These are phyloP conservation scores for Phoeniculus purpureus DNA, from an alignment of 2,797 vertebrate species.

Conservation along the genomic window DNA sequence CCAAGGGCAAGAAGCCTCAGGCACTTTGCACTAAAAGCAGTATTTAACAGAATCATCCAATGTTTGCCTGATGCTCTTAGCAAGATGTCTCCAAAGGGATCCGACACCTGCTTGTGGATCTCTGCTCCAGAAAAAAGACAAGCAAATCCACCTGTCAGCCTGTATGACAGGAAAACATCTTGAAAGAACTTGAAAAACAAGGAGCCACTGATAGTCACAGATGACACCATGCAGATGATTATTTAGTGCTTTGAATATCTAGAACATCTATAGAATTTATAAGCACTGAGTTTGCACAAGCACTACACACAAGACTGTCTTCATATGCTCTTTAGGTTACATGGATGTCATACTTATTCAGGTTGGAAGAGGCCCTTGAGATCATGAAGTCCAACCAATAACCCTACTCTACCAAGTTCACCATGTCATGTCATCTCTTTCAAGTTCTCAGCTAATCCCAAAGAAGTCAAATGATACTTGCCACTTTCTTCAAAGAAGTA, in stretches of 20 bases:
- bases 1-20: background rate
- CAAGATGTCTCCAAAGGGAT: conserved; percentile 5
- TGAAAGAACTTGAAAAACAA: conserved; percentile 37
- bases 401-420: too few relatives aligned
- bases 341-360: background rate
- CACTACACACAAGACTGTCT: background rate
- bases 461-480: conserved; percentile 76
- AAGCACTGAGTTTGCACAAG: background rate
- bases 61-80: background rate
- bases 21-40: background rate
- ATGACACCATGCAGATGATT: conserved; percentile 6
- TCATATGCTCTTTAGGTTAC: background rate
- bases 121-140: background rate
- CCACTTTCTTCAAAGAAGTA: conserved; percentile 95
- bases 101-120: background rate
- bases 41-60: background rate
- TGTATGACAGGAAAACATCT: background rate
- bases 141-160: conserved; percentile 15
- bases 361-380: too few relatives aligned
- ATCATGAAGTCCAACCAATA: too few relatives aligned
- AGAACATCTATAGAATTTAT: conserved; percentile 17
- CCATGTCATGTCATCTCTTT: background rate
- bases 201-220: conserved; percentile 43
- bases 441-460: background rate
- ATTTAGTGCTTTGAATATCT: conserved; percentile 32